Conservation (phyloP, 2,113 vertebrate species). For the Mormyrus lacerda region DNA sequence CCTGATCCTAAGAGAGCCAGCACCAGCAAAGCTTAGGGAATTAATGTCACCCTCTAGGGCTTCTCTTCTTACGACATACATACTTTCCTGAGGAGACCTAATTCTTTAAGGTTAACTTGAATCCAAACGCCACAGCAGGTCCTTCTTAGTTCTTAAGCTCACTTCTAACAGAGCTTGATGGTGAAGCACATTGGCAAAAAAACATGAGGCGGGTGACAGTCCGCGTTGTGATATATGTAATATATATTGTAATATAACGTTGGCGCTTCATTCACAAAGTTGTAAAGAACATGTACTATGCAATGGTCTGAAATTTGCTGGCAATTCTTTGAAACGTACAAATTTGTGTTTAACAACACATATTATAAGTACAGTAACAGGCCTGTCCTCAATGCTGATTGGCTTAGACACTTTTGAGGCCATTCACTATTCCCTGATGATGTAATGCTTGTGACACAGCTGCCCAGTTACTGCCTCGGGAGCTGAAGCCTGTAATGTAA, state of each 20-base stretch:
- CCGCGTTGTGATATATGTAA: too few species aligned
- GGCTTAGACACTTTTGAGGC: neutral
- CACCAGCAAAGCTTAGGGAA: conserved; percentile 58
- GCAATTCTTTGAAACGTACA: neutral
- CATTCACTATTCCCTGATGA: neutral
- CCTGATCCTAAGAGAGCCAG: conserved; percentile 45
- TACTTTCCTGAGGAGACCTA: conserved; percentile 56
- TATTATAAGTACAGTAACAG: neutral
- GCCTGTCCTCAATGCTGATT: neutral
- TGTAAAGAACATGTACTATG: neutral
- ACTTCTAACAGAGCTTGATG: neutral
- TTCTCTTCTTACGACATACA: conserved; percentile 42
- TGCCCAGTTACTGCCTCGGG: neutral
- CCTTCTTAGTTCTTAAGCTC: conserved; percentile 21
- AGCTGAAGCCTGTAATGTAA: neutral
- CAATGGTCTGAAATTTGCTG: neutral
- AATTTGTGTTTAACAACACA: neutral
- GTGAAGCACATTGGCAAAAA: neutral
- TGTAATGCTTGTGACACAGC: neutral
- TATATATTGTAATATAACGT: too few species aligned
- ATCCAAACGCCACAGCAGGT: conserved; percentile 34
- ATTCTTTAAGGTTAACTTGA: conserved; percentile 53
- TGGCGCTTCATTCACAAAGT: neutral
- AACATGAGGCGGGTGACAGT: neutral
- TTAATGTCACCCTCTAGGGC: conserved; percentile 53